Base-by-base conservation (phyloP, 2,113 vertebrate genomes). In the Entomyzon cyanotis region DNA sequence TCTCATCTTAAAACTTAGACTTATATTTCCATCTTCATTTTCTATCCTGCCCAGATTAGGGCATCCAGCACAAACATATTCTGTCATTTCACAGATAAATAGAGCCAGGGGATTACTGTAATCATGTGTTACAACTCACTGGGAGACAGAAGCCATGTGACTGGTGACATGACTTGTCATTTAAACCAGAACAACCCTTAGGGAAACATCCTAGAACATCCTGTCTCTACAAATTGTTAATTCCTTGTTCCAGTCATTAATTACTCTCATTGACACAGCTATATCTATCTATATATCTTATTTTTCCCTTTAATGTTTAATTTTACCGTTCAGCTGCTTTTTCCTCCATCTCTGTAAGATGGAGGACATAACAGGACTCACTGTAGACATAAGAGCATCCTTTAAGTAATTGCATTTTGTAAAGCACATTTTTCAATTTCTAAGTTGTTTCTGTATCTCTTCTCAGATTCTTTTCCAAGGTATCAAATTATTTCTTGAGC, bases 81-180 rank as follows among this genome's bases (percentile, higher is more conserved):
- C 56, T 82, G 28, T 68, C 1, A 0, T 82, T 90, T 81, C 65
- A 71, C 65, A 79, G 84, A 87, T 52, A 91, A 93, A 55, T 5
- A 84, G 60, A 80, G 58, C 62, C 81, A 85, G 81, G 59, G 35
- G 81, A 96, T 94, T 94, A 87, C 64, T 69, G 87, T 41, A 79
- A 88, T 64, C 91, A 33, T 41, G 82, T 60, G 71, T 41, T 56
- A 33, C 74, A 55, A 39, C 56, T 84, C 8, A 1, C 81, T 8
- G 20, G 19, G 24, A 86, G 58, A 60, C 37, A 67, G 47, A 35
- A 94, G 24, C 68, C 56, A 37, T 4, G 60, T 75, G 79, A 86
- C 68, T 80, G 63, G 11, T 56, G 63, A 83, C 77, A 79, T 44
- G 84, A 33, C 55, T 89, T 71, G 92, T 91, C 82, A 76, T 94